A percentile compares a stretch with the other conserved stretches of the same genome.
Conservation (phyloP, 2,113 vertebrate genomes). For the Penelope pileata region DNA sequence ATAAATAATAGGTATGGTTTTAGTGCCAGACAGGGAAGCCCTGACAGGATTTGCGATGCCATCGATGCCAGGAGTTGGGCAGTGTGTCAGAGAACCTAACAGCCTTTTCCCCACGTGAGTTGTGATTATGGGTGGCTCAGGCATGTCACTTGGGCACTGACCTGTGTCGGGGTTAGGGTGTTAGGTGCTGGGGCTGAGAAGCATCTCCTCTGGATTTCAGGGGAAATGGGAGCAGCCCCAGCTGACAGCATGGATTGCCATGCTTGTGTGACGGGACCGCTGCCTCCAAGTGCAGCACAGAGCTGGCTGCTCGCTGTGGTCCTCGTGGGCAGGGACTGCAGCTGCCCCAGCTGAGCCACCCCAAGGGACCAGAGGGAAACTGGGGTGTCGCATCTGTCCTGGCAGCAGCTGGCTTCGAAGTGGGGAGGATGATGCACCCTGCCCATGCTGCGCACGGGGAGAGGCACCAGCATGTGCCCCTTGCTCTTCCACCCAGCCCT, state of each 20-base stretch:
- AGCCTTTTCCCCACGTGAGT: background rate
- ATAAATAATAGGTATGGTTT: constrained; percentile 50
- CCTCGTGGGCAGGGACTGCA: background rate
- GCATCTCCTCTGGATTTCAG: background rate
- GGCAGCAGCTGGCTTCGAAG: background rate
- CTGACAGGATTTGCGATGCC: background rate
- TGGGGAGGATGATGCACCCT: background rate
- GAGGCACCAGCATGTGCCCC: background rate
- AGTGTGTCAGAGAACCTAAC: background rate
- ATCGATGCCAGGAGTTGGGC: background rate
- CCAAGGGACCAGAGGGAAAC: background rate
- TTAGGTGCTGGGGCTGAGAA: background rate
- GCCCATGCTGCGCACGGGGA: background rate
- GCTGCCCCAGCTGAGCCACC: background rate
- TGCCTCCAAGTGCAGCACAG: background rate
- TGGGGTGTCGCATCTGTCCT: background rate
- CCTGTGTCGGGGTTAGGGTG: background rate
- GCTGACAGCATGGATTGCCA: background rate
- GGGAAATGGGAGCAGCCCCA: background rate
- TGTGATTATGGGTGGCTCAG: rapidly evolving
- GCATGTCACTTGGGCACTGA: rapidly evolving
- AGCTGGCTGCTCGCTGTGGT: background rate
- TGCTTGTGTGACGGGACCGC: background rate
- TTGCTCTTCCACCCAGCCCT: rapidly evolving
- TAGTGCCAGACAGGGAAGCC: constrained; percentile 19